Conservation (phyloP, 2,113 vertebrate genomes). For the Uria lomvia region DNA sequence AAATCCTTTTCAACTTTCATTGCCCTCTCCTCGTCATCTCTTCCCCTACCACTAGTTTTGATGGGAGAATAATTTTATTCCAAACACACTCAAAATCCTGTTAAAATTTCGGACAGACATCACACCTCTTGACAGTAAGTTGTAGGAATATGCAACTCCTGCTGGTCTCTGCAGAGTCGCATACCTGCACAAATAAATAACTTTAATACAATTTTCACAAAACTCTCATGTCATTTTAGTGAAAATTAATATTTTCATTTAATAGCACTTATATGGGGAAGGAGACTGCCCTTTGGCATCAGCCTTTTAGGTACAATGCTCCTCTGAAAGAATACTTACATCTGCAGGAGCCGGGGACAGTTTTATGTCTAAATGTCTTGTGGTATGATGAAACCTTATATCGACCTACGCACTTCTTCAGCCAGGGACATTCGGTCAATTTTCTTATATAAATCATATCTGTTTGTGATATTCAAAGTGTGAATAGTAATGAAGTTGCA, state of each 20-base stretch:
- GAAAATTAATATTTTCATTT: neutral
- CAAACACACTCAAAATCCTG: neutral
- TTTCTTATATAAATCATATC: neutral
- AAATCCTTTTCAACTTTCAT: neutral
- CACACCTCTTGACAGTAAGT: neutral
- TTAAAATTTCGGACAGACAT: neutral
- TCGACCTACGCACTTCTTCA: neutral
- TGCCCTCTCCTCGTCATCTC: neutral
- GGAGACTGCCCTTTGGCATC: neutral
- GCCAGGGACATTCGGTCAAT: neutral
- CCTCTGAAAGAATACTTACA: neutral
- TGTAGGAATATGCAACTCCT: neutral
- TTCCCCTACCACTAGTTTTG: neutral
- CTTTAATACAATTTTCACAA: neutral
- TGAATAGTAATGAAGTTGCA: conserved; percentile 6
- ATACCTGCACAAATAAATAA: neutral
- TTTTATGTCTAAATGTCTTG: neutral
- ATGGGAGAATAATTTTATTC: neutral
- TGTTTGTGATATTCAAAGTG: neutral
- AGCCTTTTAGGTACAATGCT: neutral
- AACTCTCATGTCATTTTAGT: neutral
- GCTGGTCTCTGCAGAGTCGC: neutral
- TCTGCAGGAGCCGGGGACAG: neutral
- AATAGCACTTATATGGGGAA: neutral
- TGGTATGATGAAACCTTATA: neutral